Percentiles rank a stretch among this genome's conserved stretches.
phyloP scores from a whole-genome alignment of 2,113 vertebrate species.

The Pantherophis guttatus region DNA sequence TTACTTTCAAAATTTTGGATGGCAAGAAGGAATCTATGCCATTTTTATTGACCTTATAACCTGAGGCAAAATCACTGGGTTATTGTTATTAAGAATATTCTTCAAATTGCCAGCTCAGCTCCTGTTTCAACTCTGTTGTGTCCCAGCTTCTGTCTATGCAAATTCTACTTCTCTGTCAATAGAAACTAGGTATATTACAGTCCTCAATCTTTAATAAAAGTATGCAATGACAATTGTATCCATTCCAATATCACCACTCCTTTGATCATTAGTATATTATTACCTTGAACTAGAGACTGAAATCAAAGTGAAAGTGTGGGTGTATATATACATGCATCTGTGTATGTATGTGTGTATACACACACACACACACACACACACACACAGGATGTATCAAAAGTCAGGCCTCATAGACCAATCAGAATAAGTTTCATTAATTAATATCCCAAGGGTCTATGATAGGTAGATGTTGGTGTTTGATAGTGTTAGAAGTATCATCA shows the following conservation, averaged over 20 bases:
- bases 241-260: not conserved
- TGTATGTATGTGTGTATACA: not conserved
- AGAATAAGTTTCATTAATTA: not conserved
- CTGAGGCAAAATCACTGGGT: not conserved
- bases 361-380: rapidly evolving
- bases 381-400: not conserved
- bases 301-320: not conserved
- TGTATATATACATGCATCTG: not conserved
- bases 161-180: not conserved
- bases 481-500: not conserved
- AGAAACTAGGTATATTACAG: not conserved
- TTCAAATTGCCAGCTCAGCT: not conserved
- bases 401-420: not conserved
- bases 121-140: not conserved
- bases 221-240: not conserved
- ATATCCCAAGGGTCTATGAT: not conserved
- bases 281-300: not conserved
- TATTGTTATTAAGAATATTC: not conserved
- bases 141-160: not conserved
- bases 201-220: not conserved
- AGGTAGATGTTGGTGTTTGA: not conserved
- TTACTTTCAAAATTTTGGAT: not conserved
- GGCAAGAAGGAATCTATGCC: not conserved
- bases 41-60: not conserved
- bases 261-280: not conserved